phyloP scores from a whole-genome alignment of 2,113 vertebrate genomes.

The Ciconia maguari region DNA sequence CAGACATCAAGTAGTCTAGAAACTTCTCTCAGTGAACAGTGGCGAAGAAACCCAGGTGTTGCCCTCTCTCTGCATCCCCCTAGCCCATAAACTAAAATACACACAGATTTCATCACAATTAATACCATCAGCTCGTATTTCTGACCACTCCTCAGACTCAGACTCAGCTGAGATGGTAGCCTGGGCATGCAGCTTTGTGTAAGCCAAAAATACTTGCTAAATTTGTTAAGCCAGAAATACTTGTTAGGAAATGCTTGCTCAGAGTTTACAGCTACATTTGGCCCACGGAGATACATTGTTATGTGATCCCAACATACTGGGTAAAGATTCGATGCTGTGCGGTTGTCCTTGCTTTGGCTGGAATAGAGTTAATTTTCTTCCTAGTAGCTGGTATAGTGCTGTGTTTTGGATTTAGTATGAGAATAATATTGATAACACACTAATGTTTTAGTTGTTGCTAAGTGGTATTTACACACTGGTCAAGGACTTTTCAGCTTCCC shows the following conservation, averaged over 20 bases:
- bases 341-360: too few relatives aligned
- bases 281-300: not conserved
- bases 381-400: too few relatives aligned
- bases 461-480: too few relatives aligned
- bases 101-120: not conserved
- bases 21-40: not conserved
- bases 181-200: not conserved
- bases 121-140: not conserved
- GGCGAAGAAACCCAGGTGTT: not conserved
- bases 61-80: not conserved
- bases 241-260: not conserved
- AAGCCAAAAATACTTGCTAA: not conserved
- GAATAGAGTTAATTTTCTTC: too few relatives aligned
- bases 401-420: too few relatives aligned
- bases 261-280: not conserved
- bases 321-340: not conserved
- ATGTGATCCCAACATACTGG: not conserved
- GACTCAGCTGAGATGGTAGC: not conserved
- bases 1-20: not conserved
- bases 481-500: too few relatives aligned
- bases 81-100: not conserved
- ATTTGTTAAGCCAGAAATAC: not conserved
- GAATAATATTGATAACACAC: too few relatives aligned
- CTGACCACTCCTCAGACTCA: not conserved
- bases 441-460: too few relatives aligned